Conservation (phyloP, 2,888 invertebrate genomes). For the Melanchra persicariae region DNA sequence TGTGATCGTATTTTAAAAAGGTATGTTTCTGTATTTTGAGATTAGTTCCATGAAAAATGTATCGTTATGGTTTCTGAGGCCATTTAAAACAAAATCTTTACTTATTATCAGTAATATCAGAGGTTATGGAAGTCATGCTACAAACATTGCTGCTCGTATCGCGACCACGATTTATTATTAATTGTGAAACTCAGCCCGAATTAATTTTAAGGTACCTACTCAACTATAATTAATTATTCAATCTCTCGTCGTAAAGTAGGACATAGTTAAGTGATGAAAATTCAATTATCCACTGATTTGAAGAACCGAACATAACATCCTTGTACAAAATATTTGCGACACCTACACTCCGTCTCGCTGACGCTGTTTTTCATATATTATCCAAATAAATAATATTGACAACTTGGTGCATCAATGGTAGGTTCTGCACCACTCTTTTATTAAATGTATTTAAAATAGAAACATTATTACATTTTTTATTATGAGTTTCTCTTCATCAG, state of each 20-base stretch:
- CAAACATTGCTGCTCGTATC: slow-evolving; percentile 21
- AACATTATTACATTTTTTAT: too few species aligned
- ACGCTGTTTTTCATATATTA: not conserved
- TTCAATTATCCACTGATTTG: not conserved
- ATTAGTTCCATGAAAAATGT: not conserved
- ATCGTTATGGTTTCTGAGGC: not conserved
- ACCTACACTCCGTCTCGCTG: not conserved
- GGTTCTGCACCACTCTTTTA: not conserved
- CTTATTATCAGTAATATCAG: slow-evolving; percentile 4
- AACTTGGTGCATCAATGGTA: not conserved
- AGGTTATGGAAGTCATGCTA: not conserved
- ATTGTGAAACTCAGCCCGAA: slow-evolving; percentile 27
- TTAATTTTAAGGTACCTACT: slow-evolving; percentile 26
- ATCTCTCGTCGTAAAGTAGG: slow-evolving; percentile 6
- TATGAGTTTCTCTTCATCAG: too few species aligned
- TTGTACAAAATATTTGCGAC: slow-evolving; percentile 10
- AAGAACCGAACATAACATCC: not conserved
- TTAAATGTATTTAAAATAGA: not conserved
- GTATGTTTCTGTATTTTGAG: not conserved
- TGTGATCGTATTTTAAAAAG: not conserved
- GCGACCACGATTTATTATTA: slow-evolving; percentile 28
- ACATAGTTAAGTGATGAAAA: slow-evolving; percentile 18
- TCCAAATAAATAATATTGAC: not conserved
- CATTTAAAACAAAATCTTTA: slow-evolving; percentile 5
- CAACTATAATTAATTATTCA: slow-evolving; percentile 30